Conservation (phyloP, 1,140 invertebrate genomes). For the Trichoplusia ni region DNA sequence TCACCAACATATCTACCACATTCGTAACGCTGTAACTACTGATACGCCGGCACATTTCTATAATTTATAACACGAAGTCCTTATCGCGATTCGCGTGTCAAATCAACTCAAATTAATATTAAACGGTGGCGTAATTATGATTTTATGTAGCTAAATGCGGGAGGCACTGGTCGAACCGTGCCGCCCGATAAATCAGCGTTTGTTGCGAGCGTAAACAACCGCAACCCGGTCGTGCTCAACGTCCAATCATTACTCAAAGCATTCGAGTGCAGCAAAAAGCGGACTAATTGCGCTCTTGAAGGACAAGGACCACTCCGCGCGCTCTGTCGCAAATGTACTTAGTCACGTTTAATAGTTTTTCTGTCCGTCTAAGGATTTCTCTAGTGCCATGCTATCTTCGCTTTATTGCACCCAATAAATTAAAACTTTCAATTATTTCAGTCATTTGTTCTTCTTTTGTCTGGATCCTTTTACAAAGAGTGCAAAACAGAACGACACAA, state of each 20-base stretch:
- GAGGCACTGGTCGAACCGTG: slow-evolving; percentile 37
- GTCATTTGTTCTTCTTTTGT: too few relatives aligned
- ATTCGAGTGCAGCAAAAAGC: slow-evolving; percentile 74
- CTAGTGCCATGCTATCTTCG: slow-evolving; percentile 16
- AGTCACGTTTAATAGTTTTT: slow-evolving; percentile 79
- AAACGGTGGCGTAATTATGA: slow-evolving; percentile 48
- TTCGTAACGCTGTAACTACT: background rate
- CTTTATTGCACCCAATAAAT: background rate
- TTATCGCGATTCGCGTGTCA: slow-evolving; percentile 24
- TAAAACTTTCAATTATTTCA: too few relatives aligned
- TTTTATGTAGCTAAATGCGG: slow-evolving; percentile 42
- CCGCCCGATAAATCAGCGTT: slow-evolving; percentile 68
- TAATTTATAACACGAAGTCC: slow-evolving; percentile 13
- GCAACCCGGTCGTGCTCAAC: slow-evolving; percentile 45
- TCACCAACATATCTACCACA: background rate
- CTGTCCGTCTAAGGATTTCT: slow-evolving; percentile 51
- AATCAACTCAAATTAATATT: slow-evolving; percentile 34
- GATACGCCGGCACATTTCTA: background rate
- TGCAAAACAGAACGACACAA: too few relatives aligned
- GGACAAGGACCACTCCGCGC: slow-evolving; percentile 70
- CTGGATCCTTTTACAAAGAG: too few relatives aligned
- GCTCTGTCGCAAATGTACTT: slow-evolving; percentile 72
- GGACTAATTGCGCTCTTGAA: slow-evolving; percentile 76
- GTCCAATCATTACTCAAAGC: slow-evolving; percentile 77
- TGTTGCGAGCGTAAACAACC: slow-evolving; percentile 69